Conservation (phyloP, 2,888 invertebrate genomes). For the Plebejus anna region DNA sequence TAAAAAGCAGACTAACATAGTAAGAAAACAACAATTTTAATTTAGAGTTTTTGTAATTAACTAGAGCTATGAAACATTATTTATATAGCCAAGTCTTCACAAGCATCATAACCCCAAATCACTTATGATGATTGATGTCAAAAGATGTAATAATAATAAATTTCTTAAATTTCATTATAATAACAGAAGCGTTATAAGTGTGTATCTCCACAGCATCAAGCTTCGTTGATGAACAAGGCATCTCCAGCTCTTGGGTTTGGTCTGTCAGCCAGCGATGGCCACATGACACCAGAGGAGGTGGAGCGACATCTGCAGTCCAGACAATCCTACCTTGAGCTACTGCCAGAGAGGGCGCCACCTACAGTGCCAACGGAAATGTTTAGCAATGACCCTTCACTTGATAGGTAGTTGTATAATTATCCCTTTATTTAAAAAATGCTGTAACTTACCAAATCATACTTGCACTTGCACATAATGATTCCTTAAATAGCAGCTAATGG, state of each 20-base stretch:
- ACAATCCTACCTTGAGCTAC: slow-evolving; percentile 87
- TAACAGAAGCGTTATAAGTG: not conserved
- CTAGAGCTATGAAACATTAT: not conserved
- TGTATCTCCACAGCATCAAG: slow-evolving; percentile 68
- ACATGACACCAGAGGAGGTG: slow-evolving; percentile 95
- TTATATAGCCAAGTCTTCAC: not conserved
- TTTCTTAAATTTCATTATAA: too few species aligned
- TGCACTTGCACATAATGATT: too few species aligned
- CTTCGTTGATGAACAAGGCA: slow-evolving; percentile 72
- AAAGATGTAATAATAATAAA: not conserved
- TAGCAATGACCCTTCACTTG: slow-evolving; percentile 94
- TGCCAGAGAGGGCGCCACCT: slow-evolving; percentile 92
- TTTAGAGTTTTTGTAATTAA: not conserved
- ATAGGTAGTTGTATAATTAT: slow-evolving; percentile 77
- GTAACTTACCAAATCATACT: slow-evolving; percentile 30
- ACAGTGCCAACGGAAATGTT: slow-evolving; percentile 97
- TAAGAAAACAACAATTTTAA: not conserved
- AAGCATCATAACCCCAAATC: not conserved
- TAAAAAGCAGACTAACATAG: slow-evolving; percentile 65
- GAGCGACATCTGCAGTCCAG: slow-evolving; percentile 93
- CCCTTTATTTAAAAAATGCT: not conserved
- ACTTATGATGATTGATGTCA: not conserved
- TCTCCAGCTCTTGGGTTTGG: slow-evolving; percentile 73
- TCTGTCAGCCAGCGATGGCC: slow-evolving; percentile 82
- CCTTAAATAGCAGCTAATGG: too few species aligned